phyloP scores from a whole-genome alignment of 2,888 invertebrate genomes.

The Polydrusus pterygomalis region DNA sequence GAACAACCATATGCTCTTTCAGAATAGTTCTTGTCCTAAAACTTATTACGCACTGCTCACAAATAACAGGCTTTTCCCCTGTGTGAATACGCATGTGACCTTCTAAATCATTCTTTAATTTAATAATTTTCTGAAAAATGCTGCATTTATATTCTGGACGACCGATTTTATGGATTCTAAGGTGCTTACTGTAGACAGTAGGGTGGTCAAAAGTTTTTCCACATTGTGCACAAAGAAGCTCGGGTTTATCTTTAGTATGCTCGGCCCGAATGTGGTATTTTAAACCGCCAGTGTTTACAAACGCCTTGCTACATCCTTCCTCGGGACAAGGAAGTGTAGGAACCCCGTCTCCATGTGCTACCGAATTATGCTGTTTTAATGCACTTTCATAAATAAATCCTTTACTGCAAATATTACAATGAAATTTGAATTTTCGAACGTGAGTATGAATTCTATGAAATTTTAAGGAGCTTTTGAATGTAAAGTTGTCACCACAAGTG shows the following conservation, averaged over 20 bases:
- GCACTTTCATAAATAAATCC: background rate
- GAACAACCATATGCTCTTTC: conserved; percentile 36
- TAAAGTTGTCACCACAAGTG: background rate
- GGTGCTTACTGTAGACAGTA: conserved; percentile 59
- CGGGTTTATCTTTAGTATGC: background rate
- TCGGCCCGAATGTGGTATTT: conserved; percentile 5
- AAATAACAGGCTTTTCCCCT: conserved; percentile 62
- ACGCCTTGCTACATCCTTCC: conserved; percentile 13
- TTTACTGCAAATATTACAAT: background rate
- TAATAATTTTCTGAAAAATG: conserved; percentile 23
- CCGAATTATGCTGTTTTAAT: background rate
- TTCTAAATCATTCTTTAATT: conserved; percentile 1
- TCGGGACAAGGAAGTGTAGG: background rate
- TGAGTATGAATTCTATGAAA: background rate
- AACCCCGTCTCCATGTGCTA: background rate
- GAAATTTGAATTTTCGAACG: background rate
- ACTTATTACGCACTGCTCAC: conserved; percentile 69
- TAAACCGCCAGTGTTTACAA: conserved; percentile 8
- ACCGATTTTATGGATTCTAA: conserved; percentile 4
- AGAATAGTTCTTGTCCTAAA: conserved; percentile 65
- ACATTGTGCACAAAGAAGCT: conserved; percentile 47
- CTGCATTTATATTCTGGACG: conserved; percentile 4
- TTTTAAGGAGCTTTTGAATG: background rate
- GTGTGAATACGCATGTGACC: conserved; percentile 59
- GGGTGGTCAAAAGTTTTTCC: conserved; percentile 60